Base-by-base conservation (phyloP, 2,797 vertebrate genomes). In the Periophthalmus magnuspinnatus region DNA sequence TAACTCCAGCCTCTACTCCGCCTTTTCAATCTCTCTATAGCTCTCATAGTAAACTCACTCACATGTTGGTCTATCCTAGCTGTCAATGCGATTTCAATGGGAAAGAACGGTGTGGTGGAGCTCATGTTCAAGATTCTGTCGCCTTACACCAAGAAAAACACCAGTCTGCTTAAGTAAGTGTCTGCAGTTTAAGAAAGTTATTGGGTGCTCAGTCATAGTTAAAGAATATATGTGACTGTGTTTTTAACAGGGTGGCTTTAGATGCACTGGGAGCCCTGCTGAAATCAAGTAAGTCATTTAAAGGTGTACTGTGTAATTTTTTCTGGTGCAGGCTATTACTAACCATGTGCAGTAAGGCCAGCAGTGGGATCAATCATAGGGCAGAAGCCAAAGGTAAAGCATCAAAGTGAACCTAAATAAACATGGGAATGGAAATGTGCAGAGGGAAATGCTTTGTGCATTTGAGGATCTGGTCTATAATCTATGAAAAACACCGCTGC, bases 111-210 rank as follows among this genome's bases (percentile, higher is more conserved):
- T 69, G 93, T 95, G 66, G 94, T 99, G 83, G 97, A 98, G 78
- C 83, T 98, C 70, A 91, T 99, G 90, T 97, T 99, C 88, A 98
- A 97, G 91, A 95, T 97, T 75, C 89, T 96, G 0, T 94, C 92
- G 21, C 96, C 98, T 17, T 99, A 95, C 90, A 97, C 90, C 92
- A 99, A 97, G 89, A 99, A 95, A 91, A 97, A 95, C 87, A 97
- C 94, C 21, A 94, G 92, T 76, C 90, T 99, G 80, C 94, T 95
- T 85, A 99, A 98, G 98, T 99, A 89, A 81, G 91, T 70, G 22
- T 10, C 6, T 48, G 8, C 16, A 9, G 16, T 6, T 55, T 10
- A 45, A 54, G 50, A 54, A 22, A n/a, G 52, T 22, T 1, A 10
- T 54, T 22, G 52, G 10, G 9, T 22, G n/a, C n/a, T 54, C n/a